Conservation (phyloP, 2,888 invertebrate genomes). For the Sarcophaga carnaria region DNA sequence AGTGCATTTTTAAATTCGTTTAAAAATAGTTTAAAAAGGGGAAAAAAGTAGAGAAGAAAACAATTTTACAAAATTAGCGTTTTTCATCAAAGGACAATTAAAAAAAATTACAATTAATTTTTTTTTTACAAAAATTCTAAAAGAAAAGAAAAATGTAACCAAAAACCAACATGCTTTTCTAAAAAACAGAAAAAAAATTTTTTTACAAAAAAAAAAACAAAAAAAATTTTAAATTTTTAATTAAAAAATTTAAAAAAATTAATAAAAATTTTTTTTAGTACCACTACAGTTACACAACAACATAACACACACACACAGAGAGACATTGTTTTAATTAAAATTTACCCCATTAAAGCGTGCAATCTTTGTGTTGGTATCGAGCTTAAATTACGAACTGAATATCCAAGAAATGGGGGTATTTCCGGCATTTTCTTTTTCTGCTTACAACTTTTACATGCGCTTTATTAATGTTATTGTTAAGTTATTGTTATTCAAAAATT, state of each 20-base stretch:
- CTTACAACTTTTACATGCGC: slow-evolving; percentile 82
- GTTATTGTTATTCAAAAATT: slow-evolving; percentile 33
- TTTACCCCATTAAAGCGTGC: slow-evolving; percentile 80
- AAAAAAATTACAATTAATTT: slow-evolving; percentile 9
- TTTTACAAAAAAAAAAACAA: neutral
- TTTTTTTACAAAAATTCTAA: neutral
- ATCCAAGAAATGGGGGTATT: slow-evolving; percentile 81
- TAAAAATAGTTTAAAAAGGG: slow-evolving; percentile 12
- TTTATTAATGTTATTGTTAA: slow-evolving; percentile 69
- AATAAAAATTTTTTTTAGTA: too few species aligned
- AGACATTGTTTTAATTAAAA: slow-evolving; percentile 43
- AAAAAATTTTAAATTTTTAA: neutral
- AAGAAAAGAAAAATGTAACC: neutral
- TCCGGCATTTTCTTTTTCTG: slow-evolving; percentile 81
- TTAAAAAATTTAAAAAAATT: too few species aligned
- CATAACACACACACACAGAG: slow-evolving; percentile 37
- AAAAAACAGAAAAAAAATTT: neutral
- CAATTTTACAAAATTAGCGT: slow-evolving; percentile 52
- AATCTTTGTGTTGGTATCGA: slow-evolving; percentile 78
- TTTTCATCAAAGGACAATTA: slow-evolving; percentile 18
- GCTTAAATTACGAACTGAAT: slow-evolving; percentile 80
- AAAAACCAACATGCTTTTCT: neutral
- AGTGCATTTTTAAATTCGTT: slow-evolving; percentile 26
- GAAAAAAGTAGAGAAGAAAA: slow-evolving; percentile 62
- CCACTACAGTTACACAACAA: too few species aligned